These are phyloP conservation scores for Lepisosteus oculatus DNA, from an alignment of 2,113 vertebrate genomes.

Conservation along the genomic window DNA sequence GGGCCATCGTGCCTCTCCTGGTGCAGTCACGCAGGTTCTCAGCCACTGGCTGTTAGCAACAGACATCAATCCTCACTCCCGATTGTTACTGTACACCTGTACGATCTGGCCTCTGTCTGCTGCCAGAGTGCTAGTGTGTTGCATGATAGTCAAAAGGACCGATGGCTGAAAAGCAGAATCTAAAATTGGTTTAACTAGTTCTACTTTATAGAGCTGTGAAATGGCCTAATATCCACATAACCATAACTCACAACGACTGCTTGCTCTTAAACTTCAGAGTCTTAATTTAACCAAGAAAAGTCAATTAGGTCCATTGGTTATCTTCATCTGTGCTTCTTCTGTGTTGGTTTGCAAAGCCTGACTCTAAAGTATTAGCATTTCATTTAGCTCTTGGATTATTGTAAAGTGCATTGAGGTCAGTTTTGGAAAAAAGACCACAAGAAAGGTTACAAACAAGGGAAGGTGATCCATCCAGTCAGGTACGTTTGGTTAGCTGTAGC, in stretches of 20 bases:
- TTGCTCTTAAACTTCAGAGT: slow-evolving; percentile 73
- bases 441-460: too few species aligned
- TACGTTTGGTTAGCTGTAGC: too few species aligned
- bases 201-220: slow-evolving; percentile 1
- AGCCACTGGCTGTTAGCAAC: slow-evolving; percentile 56
- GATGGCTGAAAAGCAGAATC: too few species aligned
- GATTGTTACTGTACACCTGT: slow-evolving; percentile 72
- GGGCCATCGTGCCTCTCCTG: slow-evolving; percentile 40
- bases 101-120: slow-evolving; percentile 63
- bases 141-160: too few species aligned
- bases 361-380: too few species aligned
- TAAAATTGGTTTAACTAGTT: slow-evolving; percentile 11
- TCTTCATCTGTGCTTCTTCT: too few species aligned
- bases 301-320: too few species aligned
- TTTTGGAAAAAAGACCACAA: too few species aligned
- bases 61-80: slow-evolving; percentile 43
- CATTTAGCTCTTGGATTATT: too few species aligned
- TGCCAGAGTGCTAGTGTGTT: slow-evolving; percentile 43
- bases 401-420: too few species aligned
- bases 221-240: slow-evolving; percentile 32
- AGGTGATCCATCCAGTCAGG: too few species aligned
- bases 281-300: slow-evolving; percentile 38
- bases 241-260: slow-evolving; percentile 70
- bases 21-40: slow-evolving; percentile 48
- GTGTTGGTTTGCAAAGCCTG: too few species aligned